These are phyloP conservation scores for Drosophila siamana DNA, from an alignment of 2,888 invertebrate species.

Conservation along the genomic window DNA sequence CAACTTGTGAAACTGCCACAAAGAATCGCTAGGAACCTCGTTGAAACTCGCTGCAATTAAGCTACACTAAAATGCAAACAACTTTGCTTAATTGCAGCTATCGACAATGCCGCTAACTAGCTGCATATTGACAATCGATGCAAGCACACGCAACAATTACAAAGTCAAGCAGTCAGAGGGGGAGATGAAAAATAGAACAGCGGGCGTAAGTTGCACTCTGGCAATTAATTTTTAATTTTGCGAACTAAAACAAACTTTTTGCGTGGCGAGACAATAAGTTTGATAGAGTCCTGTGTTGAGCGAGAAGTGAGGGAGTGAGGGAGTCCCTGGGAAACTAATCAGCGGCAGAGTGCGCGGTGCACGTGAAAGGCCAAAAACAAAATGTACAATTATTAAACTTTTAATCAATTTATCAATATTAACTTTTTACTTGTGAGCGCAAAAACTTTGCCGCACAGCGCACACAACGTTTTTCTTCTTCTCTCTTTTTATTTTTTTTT, in stretches of 20 bases:
- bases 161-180: background rate
- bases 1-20: no score
- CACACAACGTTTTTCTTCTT: constrained; percentile 19
- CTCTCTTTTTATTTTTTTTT: no score
- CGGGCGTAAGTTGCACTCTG: constrained; percentile 48
- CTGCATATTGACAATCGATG: constrained; percentile 14
- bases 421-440: constrained; percentile 68
- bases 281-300: constrained; percentile 2
- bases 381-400: constrained; percentile 77
- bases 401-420: constrained; percentile 82
- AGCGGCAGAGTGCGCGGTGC: constrained; percentile 36
- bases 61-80: background rate
- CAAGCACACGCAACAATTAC: constrained; percentile 26
- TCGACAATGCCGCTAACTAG: background rate
- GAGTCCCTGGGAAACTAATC: constrained; percentile 48
- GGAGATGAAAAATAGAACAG: background rate
- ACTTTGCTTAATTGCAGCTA: background rate
- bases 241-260: constrained; percentile 51
- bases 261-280: constrained; percentile 51
- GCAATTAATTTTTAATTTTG: constrained; percentile 67
- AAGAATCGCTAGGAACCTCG: background rate
- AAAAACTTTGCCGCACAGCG: constrained; percentile 55
- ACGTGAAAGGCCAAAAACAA: constrained; percentile 54
- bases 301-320: no score
- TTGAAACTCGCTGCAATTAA: background rate